Conservation (phyloP, 2,113 vertebrate genomes). For the Puma concolor region DNA sequence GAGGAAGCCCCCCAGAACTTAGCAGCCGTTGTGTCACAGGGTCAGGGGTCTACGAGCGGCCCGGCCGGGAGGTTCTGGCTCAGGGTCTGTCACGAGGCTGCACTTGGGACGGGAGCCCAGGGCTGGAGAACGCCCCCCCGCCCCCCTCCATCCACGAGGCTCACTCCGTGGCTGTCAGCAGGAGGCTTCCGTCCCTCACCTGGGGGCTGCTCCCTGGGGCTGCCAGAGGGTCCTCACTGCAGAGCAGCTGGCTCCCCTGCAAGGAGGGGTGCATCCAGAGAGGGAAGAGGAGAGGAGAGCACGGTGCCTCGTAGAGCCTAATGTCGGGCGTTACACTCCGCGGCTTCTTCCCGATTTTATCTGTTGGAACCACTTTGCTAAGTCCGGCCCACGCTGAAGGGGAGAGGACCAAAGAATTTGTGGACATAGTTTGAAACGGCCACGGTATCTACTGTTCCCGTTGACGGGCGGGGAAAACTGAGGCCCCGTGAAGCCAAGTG, state of each 20-base stretch:
- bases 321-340: not conserved
- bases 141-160: accelerated
- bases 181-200: not conserved
- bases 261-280: not conserved
- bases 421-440: not conserved
- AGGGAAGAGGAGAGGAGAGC: not conserved
- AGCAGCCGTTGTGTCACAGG: not conserved
- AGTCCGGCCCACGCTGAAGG: not conserved
- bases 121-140: not conserved
- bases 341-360: not conserved
- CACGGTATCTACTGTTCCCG: not conserved
- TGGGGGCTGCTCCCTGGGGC: not conserved
- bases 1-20: not conserved
- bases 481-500: not conserved
- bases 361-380: not conserved
- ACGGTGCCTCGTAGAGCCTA: not conserved
- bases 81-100: not conserved
- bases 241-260: not conserved
- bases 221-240: not conserved
- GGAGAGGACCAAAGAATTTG: not conserved
- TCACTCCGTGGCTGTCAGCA: not conserved
- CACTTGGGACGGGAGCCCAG: not conserved
- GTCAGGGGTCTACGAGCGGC: not conserved
- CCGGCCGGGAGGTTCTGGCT: not conserved
- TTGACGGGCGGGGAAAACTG: not conserved